phyloP scores from a whole-genome alignment of 2,797 vertebrate species.

The Mycteria americana region DNA sequence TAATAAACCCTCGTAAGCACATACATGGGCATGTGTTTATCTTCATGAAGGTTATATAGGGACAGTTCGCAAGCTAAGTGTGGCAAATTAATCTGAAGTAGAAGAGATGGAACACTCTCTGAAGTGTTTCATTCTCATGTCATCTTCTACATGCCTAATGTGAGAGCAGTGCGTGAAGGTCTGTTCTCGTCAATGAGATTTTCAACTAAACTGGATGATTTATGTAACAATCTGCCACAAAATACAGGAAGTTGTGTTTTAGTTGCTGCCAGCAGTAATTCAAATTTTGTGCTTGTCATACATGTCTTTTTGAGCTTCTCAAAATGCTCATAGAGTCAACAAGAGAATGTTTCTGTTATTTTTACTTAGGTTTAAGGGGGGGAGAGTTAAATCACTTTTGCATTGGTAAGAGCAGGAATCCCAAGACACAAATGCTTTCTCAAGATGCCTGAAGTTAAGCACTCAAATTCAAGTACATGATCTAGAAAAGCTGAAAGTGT shows the following conservation, averaged over 20 bases:
- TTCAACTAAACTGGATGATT: neutral
- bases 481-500: neutral
- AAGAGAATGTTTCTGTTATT: neutral
- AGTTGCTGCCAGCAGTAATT: neutral
- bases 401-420: neutral
- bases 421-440: neutral
- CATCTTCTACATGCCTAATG: neutral
- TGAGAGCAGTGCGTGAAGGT: neutral
- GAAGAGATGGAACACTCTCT: neutral
- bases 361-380: neutral
- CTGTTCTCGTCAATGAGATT: neutral
- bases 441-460: neutral
- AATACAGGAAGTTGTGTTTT: neutral
- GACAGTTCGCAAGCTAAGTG: neutral
- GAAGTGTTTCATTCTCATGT: neutral
- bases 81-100: neutral
- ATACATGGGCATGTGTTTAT: fast-evolving
- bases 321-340: neutral
- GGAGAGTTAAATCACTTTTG: neutral
- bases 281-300: neutral
- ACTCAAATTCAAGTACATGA: neutral
- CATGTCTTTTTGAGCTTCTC: neutral
- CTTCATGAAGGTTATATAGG: neutral
- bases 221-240: neutral
- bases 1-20: neutral